phyloP scores from a whole-genome alignment of 2,888 invertebrate species.

The Penaeus monodon region DNA sequence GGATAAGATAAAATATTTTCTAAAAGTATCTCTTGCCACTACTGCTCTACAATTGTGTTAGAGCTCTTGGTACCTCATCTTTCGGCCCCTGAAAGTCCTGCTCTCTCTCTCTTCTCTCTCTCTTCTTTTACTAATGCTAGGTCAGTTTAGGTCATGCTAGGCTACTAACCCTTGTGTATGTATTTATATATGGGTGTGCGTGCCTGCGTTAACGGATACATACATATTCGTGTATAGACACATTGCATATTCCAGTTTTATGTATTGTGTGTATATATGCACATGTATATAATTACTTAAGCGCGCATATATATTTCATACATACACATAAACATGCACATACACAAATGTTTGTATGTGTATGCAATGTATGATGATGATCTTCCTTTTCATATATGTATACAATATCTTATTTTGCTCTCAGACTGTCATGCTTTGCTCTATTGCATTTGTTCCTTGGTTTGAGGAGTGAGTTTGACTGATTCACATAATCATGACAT shows the following conservation, averaged over 20 bases:
- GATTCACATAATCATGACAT: conserved; percentile 30
- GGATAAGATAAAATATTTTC: not conserved
- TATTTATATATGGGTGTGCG: too few species aligned
- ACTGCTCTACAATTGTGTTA: conserved; percentile 50
- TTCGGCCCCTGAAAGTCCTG: conserved; percentile 56
- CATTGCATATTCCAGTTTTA: conserved; percentile 6
- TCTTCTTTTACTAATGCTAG: conserved; percentile 55
- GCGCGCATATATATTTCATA: too few species aligned
- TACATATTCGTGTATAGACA: conserved; percentile 28
- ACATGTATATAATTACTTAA: too few species aligned
- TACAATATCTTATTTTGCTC: conserved; percentile 32
- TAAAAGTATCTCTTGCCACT: conserved; percentile 36
- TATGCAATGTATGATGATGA: too few species aligned
- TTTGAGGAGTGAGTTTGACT: conserved; percentile 39
- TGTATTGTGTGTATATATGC: conserved; percentile 5
- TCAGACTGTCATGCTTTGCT: conserved; percentile 46
- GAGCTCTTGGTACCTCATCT: conserved; percentile 60
- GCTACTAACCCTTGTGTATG: conserved; percentile 46
- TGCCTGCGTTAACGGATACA: too few species aligned
- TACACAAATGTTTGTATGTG: too few species aligned
- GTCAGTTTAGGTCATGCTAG: conserved; percentile 58
- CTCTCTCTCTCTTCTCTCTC: conserved; percentile 53
- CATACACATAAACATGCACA: too few species aligned
- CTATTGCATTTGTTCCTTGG: conserved; percentile 36
- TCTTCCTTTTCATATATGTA: conserved; percentile 17